Base-by-base conservation (phyloP, 2,888 invertebrate species). In the Orthonevra nobilis region DNA sequence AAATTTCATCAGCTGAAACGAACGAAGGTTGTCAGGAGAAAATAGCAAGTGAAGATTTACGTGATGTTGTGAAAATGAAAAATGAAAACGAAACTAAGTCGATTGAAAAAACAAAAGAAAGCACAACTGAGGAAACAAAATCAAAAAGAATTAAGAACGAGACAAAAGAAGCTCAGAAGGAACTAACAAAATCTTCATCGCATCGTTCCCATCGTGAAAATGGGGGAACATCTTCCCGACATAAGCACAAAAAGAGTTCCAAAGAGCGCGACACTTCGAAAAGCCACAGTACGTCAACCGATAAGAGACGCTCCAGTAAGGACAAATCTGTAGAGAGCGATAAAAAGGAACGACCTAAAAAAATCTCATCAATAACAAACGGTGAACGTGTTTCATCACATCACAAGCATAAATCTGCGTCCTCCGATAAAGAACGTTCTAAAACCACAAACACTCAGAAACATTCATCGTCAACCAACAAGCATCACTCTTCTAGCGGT, bases 361-460 rank as follows among this genome's bases (percentile, higher is more conserved):
- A 79, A 14, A n/a, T n/a, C n/a, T 58, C 58, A 42, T 61, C 61
- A 0, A 20, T 58, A 28, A 66, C 81, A 6, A 64, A 42, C 32
- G 64, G 64, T 0, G 61, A 61, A 1, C 69, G 63, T 2, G 61
- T 61, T 28, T 75, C 81, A 4, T 75, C 81, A 4, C 48, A 66
- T n/a, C 77, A 81, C 32, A 83, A 81, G 34, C 81, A 81, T 20
- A 83, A 81, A 72, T 72, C 75, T 38, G 30, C 42, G n/a, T 54
- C 54, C 5, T 48, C 46, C 3, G 44, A 50, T 1, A 72, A 77
- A 15, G 83, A 82, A 0, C 81, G 63, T 26, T 44, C 14, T 1
- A 66, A 46, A 7, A 48, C 19, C 19, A 81, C 61, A 3, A 81
- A 66, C 2, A 58, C 75, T 5, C n/a, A n/a, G n/a, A n/a, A n/a